A percentile compares a stretch with the other conserved stretches of the same genome.
phyloP scores from a whole-genome alignment of 2,888 invertebrate species.

The Aricia artaxerxes region DNA sequence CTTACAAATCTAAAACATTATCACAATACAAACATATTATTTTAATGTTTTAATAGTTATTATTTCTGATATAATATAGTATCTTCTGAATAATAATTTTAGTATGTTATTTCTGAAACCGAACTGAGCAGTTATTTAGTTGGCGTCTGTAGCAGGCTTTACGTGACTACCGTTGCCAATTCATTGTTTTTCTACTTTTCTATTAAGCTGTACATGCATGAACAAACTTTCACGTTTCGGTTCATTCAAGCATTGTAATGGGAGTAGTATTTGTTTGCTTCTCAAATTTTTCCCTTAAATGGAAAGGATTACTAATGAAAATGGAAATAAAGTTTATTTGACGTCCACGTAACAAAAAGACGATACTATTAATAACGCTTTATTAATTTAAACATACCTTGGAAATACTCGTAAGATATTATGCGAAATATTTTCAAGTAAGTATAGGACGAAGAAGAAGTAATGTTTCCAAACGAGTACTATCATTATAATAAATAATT shows the following conservation, averaged over 20 bases:
- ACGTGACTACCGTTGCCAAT: not conserved
- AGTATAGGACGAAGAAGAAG: not conserved
- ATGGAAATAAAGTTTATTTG: too few relatives aligned
- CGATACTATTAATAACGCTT: too few relatives aligned
- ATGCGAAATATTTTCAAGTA: not conserved
- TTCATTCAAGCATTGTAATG: not conserved
- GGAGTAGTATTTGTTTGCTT: not conserved
- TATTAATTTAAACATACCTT: not conserved
- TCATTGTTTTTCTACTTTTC: slow-evolving; percentile 1
- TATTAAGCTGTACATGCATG: not conserved
- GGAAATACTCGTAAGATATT: not conserved
- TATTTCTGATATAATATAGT: too few relatives aligned
- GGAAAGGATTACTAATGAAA: not conserved
- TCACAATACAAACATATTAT: too few relatives aligned
- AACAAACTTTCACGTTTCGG: slow-evolving; percentile 8
- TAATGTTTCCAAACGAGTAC: not conserved
- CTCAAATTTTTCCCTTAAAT: not conserved
- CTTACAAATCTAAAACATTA: too few relatives aligned
- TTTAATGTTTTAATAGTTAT: too few relatives aligned
- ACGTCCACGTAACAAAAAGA: too few relatives aligned
- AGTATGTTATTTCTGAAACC: not conserved
- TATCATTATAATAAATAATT: not conserved
- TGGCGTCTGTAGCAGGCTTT: not conserved
- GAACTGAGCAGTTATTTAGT: not conserved
- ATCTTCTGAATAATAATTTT: too few relatives aligned